Conservation (phyloP, 2,888 invertebrate genomes). For the Trilocha varians region DNA sequence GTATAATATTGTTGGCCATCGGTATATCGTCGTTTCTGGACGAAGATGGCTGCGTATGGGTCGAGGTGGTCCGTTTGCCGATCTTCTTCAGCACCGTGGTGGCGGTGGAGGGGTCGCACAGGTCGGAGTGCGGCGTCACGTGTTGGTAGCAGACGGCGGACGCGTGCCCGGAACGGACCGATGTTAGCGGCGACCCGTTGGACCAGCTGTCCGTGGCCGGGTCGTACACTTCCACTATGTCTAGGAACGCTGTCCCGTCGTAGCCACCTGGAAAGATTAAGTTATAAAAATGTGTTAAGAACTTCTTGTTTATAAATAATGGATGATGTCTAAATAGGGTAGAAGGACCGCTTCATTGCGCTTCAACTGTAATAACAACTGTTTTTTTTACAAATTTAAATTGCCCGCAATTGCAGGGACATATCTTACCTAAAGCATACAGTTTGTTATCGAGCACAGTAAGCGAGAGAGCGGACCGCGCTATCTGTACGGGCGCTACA, state of each 20-base stretch:
- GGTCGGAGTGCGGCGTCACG: slow-evolving; percentile 59
- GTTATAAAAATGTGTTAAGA: neutral
- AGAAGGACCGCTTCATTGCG: no score
- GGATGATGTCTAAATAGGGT: no score
- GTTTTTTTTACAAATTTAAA: no score
- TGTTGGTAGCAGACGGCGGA: slow-evolving; percentile 90
- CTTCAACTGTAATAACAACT: no score
- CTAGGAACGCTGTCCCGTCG: slow-evolving; percentile 88
- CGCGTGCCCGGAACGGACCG: slow-evolving; percentile 92
- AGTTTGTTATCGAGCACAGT: slow-evolving; percentile 89
- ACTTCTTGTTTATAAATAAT: neutral
- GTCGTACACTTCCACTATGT: slow-evolving; percentile 91
- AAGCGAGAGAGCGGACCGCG: slow-evolving; percentile 90
- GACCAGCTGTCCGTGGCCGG: slow-evolving; percentile 84
- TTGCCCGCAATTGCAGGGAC: neutral
- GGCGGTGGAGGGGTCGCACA: slow-evolving; percentile 20
- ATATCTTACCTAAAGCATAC: slow-evolving; percentile 84
- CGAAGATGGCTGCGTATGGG: slow-evolving; percentile 5
- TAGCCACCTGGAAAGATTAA: slow-evolving; percentile 80
- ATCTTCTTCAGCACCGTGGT: slow-evolving; percentile 29
- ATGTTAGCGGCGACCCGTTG: slow-evolving; percentile 82
- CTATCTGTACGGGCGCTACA: slow-evolving; percentile 82
- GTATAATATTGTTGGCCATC: slow-evolving; percentile 52
- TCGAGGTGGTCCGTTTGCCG: slow-evolving; percentile 20
- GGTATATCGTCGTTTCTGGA: slow-evolving; percentile 42